Conservation (phyloP, 2,888 invertebrate species). For the Unio pictorum region DNA sequence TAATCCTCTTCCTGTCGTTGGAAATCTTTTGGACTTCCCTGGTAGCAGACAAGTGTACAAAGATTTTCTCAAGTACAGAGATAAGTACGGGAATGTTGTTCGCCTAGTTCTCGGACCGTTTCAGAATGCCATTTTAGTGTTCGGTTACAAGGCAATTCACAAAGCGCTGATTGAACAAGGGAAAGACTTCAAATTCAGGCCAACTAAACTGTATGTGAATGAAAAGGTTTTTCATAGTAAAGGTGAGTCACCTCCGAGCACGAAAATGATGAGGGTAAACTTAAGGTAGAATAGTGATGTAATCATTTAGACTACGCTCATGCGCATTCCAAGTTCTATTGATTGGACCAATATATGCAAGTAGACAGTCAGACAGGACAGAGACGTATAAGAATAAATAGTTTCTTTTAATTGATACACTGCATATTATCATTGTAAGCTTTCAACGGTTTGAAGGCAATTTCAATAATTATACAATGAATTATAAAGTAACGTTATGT, state of each 20-base stretch:
- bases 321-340: too few species aligned
- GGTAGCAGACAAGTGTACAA: constrained; percentile 7
- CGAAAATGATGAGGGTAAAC: too few species aligned
- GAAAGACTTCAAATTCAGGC: constrained; percentile 18
- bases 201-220: constrained; percentile 11
- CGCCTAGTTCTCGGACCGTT: constrained; percentile 14
- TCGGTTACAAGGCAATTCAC: constrained; percentile 9
- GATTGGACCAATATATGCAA: too few species aligned
- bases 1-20: constrained; percentile 13
- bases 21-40: constrained; percentile 1
- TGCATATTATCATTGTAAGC: too few species aligned
- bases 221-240: constrained; percentile 10
- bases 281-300: too few species aligned
- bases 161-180: constrained; percentile 17
- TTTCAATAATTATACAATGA: too few species aligned
- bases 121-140: constrained; percentile 6
- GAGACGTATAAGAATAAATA: too few species aligned
- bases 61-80: constrained; percentile 1
- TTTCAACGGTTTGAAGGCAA: too few species aligned
- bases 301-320: too few species aligned
- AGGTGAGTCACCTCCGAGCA: constrained; percentile 8
- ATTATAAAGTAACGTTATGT: too few species aligned
- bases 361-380: too few species aligned
- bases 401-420: too few species aligned
- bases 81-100: constrained; percentile 26